A percentile compares a stretch with the other conserved stretches of the same genome.
Conservation (phyloP, 2,888 invertebrate genomes). For the Eugnorisma glareosa region DNA sequence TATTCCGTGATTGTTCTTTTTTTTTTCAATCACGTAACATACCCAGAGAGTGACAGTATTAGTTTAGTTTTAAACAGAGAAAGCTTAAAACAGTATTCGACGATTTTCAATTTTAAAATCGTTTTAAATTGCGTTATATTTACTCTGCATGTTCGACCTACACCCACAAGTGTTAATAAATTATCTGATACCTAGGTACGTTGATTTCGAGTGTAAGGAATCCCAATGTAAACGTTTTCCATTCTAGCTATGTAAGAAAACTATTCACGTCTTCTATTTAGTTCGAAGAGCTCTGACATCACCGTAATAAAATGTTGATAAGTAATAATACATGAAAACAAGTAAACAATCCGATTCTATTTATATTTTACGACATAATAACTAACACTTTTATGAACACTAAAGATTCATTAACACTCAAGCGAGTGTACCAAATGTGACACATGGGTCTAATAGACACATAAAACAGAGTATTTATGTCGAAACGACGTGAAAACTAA, state of each 20-base stretch:
- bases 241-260: background rate
- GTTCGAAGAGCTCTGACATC: background rate
- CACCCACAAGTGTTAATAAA: background rate
- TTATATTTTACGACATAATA: constrained; percentile 43
- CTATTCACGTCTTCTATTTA: background rate
- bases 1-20: too few species aligned
- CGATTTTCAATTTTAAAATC: background rate
- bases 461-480: constrained; percentile 44
- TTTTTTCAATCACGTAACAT: too few species aligned
- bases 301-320: background rate
- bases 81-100: too few species aligned
- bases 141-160: background rate
- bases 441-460: constrained; percentile 38
- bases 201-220: background rate
- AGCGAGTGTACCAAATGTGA: constrained; percentile 32
- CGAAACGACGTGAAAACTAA: constrained; percentile 41
- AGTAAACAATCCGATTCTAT: constrained; percentile 37
- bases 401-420: constrained; percentile 55
- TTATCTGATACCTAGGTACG: too few species aligned
- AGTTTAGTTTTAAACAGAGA: too few species aligned
- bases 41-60: too few species aligned
- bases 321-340: constrained; percentile 18
- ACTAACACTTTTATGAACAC: constrained; percentile 57
- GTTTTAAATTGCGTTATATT: background rate
- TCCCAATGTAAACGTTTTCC: background rate